phyloP scores from a whole-genome alignment of 2,797 vertebrate genomes.

The Silurus aristotelis region DNA sequence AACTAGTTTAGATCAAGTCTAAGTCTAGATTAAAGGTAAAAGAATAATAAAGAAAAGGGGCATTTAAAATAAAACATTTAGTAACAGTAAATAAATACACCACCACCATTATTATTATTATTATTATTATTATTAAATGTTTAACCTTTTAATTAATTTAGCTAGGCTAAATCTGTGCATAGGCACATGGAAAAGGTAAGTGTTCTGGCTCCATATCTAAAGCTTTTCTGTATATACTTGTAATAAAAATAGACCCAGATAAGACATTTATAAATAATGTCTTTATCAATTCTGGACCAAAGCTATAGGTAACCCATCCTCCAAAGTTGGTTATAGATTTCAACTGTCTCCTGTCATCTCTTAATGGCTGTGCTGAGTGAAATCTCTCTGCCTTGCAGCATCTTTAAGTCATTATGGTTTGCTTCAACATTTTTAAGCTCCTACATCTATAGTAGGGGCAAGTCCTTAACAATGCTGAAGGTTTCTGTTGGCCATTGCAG shows the following conservation, averaged over 20 bases:
- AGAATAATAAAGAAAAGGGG: too few species aligned
- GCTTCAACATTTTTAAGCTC: background rate
- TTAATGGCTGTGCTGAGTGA: background rate
- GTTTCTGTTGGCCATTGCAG: background rate
- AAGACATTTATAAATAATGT: background rate
- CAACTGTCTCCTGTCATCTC: background rate
- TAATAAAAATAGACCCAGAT: constrained; percentile 1
- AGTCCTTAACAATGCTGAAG: background rate
- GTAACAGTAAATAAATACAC: too few species aligned
- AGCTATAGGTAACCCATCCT: background rate
- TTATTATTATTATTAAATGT: background rate
- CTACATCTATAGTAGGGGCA: background rate
- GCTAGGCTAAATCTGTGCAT: background rate
- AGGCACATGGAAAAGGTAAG: background rate
- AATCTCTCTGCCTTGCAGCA: background rate
- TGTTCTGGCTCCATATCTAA: background rate
- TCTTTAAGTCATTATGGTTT: background rate
- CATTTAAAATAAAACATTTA: too few species aligned
- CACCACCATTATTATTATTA: background rate
- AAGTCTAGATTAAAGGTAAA: too few species aligned
- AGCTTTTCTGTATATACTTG: background rate
- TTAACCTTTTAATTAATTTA: background rate
- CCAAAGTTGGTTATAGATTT: background rate
- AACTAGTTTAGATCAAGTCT: too few species aligned
- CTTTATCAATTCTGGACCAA: background rate